Evolutionary conservation across 1,140 invertebrate species (phyloP), one percentile per base, ranked within the genome.

Genomic region (Scaptomyza montana): DNA sequence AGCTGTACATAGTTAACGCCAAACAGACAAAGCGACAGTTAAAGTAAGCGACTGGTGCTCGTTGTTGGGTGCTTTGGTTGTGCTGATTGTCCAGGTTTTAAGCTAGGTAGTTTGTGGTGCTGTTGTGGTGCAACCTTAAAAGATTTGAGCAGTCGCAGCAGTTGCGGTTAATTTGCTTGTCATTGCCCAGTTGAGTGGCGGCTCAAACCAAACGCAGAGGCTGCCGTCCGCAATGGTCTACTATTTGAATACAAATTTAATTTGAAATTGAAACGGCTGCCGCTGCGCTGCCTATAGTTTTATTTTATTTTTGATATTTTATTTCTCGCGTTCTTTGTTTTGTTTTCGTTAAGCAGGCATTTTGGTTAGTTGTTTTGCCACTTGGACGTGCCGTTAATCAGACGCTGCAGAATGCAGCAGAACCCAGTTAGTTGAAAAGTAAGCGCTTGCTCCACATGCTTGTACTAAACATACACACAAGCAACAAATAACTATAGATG

Each of bases 81-180:
- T 81, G 78, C 75, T 82, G 74, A 74, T 73, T 84, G 80, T 79
- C 80, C 73, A 61, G 49, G 33, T 73, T 55, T 43, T 33, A 39
- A 30, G 50, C 68, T 70, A 33, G 77, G 53, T 49, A 13, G 56
- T 53, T 39, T 55, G 53, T 21, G 33, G 53, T 36, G 53, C 53
- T 54, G 64, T 50, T 73, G 74, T 87, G 84, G 84, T 89, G 84
- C 84, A 89, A 87, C 72, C 71, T 69, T 51, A 39, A 54, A 28
- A 62, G 63, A 66, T 66, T 66, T 57, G 53, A 57, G 74, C 60
- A 51, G 60, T 63, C 66, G 76, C 64, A 56, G 81, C 77, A 86
- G 77, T 89, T 89, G 84, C 67, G 84, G 84, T 89, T 89, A 89
- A 89, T 89, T 89, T 89, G 84, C 84, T 89, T 89, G 79, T 89